Base-by-base conservation (phyloP, 2,113 vertebrate species). In the Brachypodius melanocephalos region DNA sequence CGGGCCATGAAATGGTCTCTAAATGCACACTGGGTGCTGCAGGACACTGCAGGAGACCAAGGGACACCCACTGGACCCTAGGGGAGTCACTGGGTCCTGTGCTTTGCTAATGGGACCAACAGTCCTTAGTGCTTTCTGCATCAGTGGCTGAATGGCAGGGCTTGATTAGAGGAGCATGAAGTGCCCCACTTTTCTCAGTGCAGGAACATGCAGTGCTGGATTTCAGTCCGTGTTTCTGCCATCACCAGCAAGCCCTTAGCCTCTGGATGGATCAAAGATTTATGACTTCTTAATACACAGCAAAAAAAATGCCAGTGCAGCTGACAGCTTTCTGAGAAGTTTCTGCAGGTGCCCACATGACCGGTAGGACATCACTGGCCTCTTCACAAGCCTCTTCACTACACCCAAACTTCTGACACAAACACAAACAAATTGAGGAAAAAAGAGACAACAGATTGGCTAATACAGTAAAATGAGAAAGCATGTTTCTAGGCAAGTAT, bases 151-250 rank as follows among this genome's bases (percentile, higher is more conserved):
- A 26, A n/a, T 1, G 11, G 18, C 45, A 67, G 43, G 20, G 49
- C 36, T 55, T 3, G 1, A 6, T 8, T 8, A 0, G 0, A 51
- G 26, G 15, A 13, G 59, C 31, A 36, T 1, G 14, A 49, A 49
- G 24, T 25, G 8, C 12, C 31, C 26, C 2, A 1, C 1, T 66
- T 55, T 48, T 24, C 69, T 51, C 66, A 45, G 38, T 9, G 19
- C 52, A 71, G 18, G 59, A 46, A 46, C 76, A 74, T 0, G 0
- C 9, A 31, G 25, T 14, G 31, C 31, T 68, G 38, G 20, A 38
- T 49, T 88, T 87, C 69, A 69, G 74, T 34, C 24, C 25, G 4
- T 28, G 36, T 26, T 81, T 76, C 58, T 71, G 34, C 34, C 45
- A 55, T 31, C 29, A 74, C 22, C 49, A 65, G n/a, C 32, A 52